Conservation (phyloP, 1,140 invertebrate species). For the Megalonaias nervosa region DNA sequence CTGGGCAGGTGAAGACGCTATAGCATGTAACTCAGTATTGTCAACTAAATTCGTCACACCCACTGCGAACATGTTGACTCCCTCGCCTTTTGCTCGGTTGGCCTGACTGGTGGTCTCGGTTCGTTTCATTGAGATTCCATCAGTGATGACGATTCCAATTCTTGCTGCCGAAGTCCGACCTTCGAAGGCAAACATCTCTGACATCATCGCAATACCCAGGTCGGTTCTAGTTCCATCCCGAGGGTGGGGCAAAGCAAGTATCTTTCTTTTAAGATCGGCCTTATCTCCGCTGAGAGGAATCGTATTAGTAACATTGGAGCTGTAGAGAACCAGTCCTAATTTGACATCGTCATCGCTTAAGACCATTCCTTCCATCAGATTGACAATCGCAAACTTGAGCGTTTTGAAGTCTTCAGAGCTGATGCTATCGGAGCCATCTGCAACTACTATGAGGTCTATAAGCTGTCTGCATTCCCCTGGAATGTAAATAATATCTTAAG, state of each 20-base stretch:
- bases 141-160: constrained; percentile 47
- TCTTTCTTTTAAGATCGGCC: constrained; percentile 13
- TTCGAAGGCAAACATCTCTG: constrained; percentile 24
- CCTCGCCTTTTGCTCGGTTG: constrained; percentile 14
- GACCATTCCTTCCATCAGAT: constrained; percentile 28
- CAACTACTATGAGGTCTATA: constrained; percentile 38
- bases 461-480: constrained; percentile 33
- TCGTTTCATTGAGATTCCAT: constrained; percentile 39
- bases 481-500: constrained; percentile 4
- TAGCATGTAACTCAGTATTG: constrained; percentile 30
- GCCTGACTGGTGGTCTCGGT: constrained; percentile 26
- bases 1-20: constrained; percentile 33
- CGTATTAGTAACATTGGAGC: constrained; percentile 27
- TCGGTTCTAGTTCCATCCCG: constrained; percentile 36
- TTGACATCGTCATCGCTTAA: constrained; percentile 29
- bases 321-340: constrained; percentile 43
- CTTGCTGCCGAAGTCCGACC: constrained; percentile 33
- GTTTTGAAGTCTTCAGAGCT: constrained; percentile 31
- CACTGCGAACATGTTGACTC: constrained; percentile 41
- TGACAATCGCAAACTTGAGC: constrained; percentile 30
- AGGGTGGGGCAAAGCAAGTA: constrained; percentile 20
- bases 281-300: constrained; percentile 26
- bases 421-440: constrained; percentile 44
- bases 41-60: constrained; percentile 38
- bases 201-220: constrained; percentile 32